Percentiles rank a stretch among this genome's conserved stretches.
These are phyloP conservation scores for Atta cephalotes DNA, from an alignment of 1,140 invertebrate species.

Conservation along the genomic window DNA sequence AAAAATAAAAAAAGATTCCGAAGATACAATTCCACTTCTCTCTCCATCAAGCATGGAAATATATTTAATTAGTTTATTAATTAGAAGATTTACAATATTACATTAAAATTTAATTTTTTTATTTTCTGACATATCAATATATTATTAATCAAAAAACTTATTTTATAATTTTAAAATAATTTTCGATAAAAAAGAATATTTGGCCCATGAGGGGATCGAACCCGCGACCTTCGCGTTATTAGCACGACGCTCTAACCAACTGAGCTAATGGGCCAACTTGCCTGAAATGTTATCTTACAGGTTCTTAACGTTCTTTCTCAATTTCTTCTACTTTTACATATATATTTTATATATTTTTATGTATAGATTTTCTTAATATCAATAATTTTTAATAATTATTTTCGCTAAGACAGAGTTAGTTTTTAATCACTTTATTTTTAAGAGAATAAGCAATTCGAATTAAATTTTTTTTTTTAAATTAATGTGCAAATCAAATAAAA, in stretches of 20 bases:
- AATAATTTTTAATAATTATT: constrained; percentile 10
- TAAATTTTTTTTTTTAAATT: neutral
- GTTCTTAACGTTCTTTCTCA: neutral
- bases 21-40: neutral
- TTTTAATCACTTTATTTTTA: neutral
- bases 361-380: neutral
- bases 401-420: neutral
- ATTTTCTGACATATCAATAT: neutral
- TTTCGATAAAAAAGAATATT: neutral
- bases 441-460: neutral
- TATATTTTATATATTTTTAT: neutral
- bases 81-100: no score
- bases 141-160: neutral
- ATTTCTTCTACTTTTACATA: no score
- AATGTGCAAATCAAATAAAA: neutral
- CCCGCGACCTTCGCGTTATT: constrained; percentile 87
- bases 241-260: constrained; percentile 86
- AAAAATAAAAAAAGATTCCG: neutral
- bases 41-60: neutral
- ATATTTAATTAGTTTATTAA: constrained; percentile 11
- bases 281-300: neutral
- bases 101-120: no score
- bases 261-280: constrained; percentile 74
- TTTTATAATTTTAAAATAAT: neutral
- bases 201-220: constrained; percentile 85